Conservation (phyloP, 2,797 vertebrate genomes). For the Podarcis lilfordi region DNA sequence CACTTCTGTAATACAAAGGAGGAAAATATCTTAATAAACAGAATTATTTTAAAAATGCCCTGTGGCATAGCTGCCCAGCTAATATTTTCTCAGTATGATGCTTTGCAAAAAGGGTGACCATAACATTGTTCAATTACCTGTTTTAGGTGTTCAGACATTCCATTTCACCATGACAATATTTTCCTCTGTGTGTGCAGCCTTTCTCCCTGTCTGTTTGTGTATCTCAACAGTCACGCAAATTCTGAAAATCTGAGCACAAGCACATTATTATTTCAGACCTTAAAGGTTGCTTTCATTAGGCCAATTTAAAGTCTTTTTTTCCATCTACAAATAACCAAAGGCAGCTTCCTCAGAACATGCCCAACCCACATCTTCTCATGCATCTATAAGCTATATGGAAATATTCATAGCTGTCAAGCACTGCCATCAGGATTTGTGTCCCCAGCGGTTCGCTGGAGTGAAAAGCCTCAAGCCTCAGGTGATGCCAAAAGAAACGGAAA, state of each 20-base stretch:
- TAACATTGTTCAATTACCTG: slow-evolving; percentile 7
- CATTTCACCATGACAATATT: slow-evolving; percentile 20
- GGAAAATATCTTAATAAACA: background rate
- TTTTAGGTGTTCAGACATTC: slow-evolving; percentile 5
- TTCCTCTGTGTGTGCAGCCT: background rate
- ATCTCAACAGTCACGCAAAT: background rate
- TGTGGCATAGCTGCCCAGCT: slow-evolving; percentile 33
- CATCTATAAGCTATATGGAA: background rate
- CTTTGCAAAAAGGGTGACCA: slow-evolving; percentile 16
- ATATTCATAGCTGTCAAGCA: background rate
- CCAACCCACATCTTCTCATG: background rate
- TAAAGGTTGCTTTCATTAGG: background rate
- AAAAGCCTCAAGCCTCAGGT: background rate
- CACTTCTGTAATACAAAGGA: background rate
- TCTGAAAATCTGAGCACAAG: background rate
- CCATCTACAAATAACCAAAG: background rate
- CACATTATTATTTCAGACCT: background rate
- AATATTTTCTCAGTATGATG: slow-evolving; percentile 47
- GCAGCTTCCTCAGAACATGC: background rate
- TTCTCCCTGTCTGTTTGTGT: background rate
- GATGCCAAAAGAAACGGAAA: background rate
- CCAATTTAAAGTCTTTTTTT: background rate
- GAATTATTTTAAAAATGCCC: slow-evolving; percentile 4
- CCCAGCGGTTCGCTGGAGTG: no score
- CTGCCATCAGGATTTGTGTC: background rate